Percentiles rank a stretch among this genome's conserved stretches.
Conservation (phyloP, 2,113 vertebrate species). For the Bungarus multicinctus region DNA sequence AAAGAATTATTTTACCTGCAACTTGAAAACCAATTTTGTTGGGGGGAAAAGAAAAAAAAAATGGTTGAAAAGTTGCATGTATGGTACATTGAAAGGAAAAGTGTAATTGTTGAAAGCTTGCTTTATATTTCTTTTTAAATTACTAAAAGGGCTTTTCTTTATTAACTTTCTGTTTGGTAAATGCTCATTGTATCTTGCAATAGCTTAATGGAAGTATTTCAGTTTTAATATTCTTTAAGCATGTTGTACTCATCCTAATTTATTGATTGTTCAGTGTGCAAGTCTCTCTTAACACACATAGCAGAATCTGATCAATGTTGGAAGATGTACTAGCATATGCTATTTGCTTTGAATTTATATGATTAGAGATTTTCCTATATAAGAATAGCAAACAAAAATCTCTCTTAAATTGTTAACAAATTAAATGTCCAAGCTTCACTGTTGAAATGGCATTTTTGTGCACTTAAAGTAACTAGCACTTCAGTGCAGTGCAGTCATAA, state of each 20-base stretch:
- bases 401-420: background rate
- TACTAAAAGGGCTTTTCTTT: background rate
- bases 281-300: background rate
- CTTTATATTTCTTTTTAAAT: background rate
- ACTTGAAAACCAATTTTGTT: slow-evolving; percentile 9
- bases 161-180: background rate
- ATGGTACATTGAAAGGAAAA: background rate
- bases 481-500: background rate
- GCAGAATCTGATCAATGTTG: background rate
- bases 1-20: slow-evolving; percentile 10
- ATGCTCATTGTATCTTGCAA: background rate
- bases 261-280: background rate
- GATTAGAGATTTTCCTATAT: background rate
- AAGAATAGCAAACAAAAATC: background rate
- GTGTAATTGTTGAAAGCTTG: background rate
- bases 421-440: background rate
- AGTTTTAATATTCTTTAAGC: background rate
- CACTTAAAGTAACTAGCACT: background rate
- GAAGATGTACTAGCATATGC: background rate
- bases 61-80: background rate
- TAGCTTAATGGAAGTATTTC: background rate
- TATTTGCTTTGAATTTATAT: background rate
- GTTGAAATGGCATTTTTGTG: background rate
- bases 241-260: background rate
- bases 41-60: slow-evolving; percentile 33